These are phyloP conservation scores for Lasioglossum figueresi DNA, from an alignment of 2,888 invertebrate genomes.

Conservation along the genomic window DNA sequence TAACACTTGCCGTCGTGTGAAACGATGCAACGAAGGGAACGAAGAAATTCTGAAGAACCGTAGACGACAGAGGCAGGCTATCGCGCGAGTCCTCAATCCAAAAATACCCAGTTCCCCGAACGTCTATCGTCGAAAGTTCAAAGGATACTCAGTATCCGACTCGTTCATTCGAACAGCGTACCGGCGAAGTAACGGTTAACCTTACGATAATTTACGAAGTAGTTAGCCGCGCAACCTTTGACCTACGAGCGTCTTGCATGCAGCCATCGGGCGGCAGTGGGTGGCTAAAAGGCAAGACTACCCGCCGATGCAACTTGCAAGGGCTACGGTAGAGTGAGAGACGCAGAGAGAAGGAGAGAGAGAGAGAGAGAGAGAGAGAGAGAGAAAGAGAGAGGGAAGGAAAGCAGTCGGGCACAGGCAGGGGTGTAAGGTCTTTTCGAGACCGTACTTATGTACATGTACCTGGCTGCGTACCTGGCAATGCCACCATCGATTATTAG, in stretches of 20 bases:
- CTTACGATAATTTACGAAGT: constrained; percentile 73
- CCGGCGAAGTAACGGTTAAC: constrained; percentile 65
- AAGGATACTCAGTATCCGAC: constrained; percentile 51
- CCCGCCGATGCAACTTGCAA: constrained; percentile 63
- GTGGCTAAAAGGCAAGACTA: constrained; percentile 68
- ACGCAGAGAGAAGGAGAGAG: not conserved
- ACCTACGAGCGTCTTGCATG: constrained; percentile 75
- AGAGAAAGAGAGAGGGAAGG: not conserved
- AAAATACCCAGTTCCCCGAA: constrained; percentile 9
- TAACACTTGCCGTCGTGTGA: no score
- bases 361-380: not conserved
- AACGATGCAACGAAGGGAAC: not conserved
- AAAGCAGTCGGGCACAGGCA: constrained; percentile 12
- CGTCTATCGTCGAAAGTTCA: constrained; percentile 27
- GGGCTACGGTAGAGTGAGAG: not conserved
- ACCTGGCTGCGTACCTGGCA: constrained; percentile 74
- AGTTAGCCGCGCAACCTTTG: constrained; percentile 74
- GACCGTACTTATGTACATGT: constrained; percentile 69
- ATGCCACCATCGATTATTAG: constrained; percentile 80
- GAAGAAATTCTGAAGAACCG: not conserved
- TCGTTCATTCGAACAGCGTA: constrained; percentile 57
- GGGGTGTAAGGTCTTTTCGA: constrained; percentile 68
- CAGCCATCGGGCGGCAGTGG: constrained; percentile 63
- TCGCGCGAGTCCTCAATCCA: not conserved
- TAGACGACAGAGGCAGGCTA: not conserved